Evolutionary conservation across 2,888 invertebrate genomes (phyloP), one percentile per base, ranked within the genome.

Genomic region (Tipula unca): DNA sequence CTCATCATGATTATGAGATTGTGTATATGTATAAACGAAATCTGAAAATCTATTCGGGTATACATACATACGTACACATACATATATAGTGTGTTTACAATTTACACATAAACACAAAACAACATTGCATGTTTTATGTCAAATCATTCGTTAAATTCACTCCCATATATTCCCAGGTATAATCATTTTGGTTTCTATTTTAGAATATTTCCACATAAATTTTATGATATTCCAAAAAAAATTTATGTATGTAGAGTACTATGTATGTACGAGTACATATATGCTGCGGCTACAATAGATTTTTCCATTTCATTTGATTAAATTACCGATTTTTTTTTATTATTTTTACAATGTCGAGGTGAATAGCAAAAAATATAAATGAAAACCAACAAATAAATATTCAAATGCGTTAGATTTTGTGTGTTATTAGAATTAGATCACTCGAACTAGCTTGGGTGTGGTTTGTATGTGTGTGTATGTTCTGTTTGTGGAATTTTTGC

Each of bases 261-360:
- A n/a, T n/a, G n/a, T n/a, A n/a, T n/a, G n/a, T n/a, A n/a, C n/a
- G n/a, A n/a, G n/a, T 69, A n/a, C n/a, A n/a, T n/a, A n/a, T n/a
- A 25, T 69, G 25, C 10, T 69, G 69, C 10, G 69, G 69, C 69
- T 25, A 69, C 69, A 69, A 69, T 69, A 69, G 69, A 69, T 20
- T 69, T 69, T 69, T 69, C 69, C 69, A 69, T 69, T 69, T 69
- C 69, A 69, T 69, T 69, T 69, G 69, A 69, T 69, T 69, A 69
- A 69, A 69, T 69, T 69, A 69, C 69, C 20, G 69, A 69, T 25
- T 54, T 17, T 17, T 3, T 54, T 54, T n/a, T n/a, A n/a, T n/a
- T n/a, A n/a, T 54, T 69, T 69, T 69, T 25, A 69, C 69, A 69
- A 25, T 69, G 20, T 69, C 25, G 69, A 69, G 69, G 69, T 69